A percentile compares a stretch with the other conserved stretches of the same genome.
Conservation (phyloP, 2,797 vertebrate genomes). For the Eremophila alpestris region DNA sequence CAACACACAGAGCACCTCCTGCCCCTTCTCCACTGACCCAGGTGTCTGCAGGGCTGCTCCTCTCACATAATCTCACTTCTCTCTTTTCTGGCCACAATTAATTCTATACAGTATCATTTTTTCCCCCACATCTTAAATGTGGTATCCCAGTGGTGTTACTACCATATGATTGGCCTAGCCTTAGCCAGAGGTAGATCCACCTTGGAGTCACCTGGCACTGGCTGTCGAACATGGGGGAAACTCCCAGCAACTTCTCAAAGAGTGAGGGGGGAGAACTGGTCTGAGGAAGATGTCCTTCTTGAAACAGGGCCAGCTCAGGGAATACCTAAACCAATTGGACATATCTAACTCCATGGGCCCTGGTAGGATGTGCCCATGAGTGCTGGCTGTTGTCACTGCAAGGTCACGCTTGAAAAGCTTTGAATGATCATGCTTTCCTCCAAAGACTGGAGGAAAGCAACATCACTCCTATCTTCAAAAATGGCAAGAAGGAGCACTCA, state of each 20-base stretch:
- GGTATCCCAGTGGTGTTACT: neutral
- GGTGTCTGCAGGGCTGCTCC: neutral
- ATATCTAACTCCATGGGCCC: neutral
- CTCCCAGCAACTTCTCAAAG: neutral
- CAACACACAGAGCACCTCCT: neutral
- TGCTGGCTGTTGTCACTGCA: neutral
- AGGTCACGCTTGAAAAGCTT: neutral
- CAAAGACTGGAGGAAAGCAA: neutral
- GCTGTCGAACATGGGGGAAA: neutral
- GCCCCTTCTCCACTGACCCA: neutral
- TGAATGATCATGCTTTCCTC: neutral
- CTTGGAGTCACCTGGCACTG: neutral
- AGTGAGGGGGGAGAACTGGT: neutral
- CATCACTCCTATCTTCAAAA: neutral
- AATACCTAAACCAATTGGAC: neutral
- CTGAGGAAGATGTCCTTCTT: neutral
- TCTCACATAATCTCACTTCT: neutral
- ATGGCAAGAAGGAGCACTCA: neutral
- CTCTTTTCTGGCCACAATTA: neutral
- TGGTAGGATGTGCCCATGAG: neutral
- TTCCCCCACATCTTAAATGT: neutral
- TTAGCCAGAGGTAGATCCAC: neutral
- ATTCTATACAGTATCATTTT: no score
- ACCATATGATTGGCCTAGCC: neutral
- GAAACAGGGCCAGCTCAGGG: neutral